Evolutionary conservation across 2,113 vertebrate species (phyloP).

Genomic region (Cranoglanis bouderius): DNA sequence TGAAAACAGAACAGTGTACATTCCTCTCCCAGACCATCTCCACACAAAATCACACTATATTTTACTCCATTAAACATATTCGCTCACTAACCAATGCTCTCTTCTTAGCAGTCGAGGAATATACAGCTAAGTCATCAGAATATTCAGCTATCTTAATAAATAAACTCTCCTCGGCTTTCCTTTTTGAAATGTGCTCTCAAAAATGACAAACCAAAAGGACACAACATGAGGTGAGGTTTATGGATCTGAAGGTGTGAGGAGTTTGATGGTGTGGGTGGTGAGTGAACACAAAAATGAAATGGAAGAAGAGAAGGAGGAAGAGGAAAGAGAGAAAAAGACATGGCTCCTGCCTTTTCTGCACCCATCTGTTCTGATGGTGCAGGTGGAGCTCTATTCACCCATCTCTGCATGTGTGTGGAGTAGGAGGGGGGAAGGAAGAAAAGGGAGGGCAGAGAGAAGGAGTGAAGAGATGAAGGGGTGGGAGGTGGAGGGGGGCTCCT

Average conservation of each 20-base stretch:
- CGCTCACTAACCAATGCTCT: neutral
- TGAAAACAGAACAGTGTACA: neutral
- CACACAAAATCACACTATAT: neutral
- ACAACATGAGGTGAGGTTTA: neutral
- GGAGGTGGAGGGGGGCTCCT: conserved; percentile 59
- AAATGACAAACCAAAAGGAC: conserved; percentile 16
- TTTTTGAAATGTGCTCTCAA: conserved; percentile 13
- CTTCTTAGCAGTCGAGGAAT: conserved; percentile 28
- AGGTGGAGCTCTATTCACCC: conserved; percentile 79
- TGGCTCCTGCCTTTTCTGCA: conserved; percentile 74
- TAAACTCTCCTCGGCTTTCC: conserved; percentile 40
- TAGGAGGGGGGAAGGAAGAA: conserved; percentile 62
- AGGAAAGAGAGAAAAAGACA: conserved; percentile 56
- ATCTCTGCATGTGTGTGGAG: conserved; percentile 55
- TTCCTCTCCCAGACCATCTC: too few species aligned
- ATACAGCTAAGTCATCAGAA: conserved; percentile 45
- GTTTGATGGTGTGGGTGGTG: conserved; percentile 52
- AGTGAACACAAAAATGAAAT: conserved; percentile 51
- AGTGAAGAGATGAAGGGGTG: conserved; percentile 65
- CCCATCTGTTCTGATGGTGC: conserved; percentile 78
- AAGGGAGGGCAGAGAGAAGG: conserved; percentile 72
- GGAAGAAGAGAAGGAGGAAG: conserved; percentile 50
- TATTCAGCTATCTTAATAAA: conserved; percentile 47
- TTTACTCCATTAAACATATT: neutral
- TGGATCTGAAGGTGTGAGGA: conserved; percentile 42